phyloP scores from a whole-genome alignment of 2,888 invertebrate genomes.

The Peribatodes rhomboidaria region DNA sequence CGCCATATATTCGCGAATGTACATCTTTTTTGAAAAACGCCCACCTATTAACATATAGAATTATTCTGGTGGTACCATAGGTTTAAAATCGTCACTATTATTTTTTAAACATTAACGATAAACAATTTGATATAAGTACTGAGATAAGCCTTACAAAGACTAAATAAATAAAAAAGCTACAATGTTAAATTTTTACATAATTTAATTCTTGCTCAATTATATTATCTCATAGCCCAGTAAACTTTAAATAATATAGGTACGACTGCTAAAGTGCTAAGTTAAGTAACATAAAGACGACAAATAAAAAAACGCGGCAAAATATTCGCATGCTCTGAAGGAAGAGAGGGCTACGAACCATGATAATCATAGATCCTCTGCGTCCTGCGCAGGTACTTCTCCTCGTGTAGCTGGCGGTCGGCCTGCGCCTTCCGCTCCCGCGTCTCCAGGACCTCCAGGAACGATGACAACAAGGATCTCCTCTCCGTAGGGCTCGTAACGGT shows the following conservation, averaged over 20 bases:
- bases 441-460: conserved; percentile 77
- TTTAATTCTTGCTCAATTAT: no score
- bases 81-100: no score
- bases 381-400: conserved; percentile 77
- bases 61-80: no score
- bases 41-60: no score
- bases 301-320: conserved; percentile 40
- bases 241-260: background rate
- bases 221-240: background rate
- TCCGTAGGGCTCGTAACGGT: conserved; percentile 81
- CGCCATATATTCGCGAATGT: no score
- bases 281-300: no score
- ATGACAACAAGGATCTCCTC: conserved; percentile 78
- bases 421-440: conserved; percentile 73
- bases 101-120: no score
- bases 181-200: no score
- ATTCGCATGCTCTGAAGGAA: background rate
- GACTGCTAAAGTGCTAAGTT: background rate
- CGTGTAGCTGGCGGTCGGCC: conserved; percentile 74
- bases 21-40: no score
- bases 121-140: no score
- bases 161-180: no score
- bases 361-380: conserved; percentile 81
- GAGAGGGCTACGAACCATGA: conserved; percentile 65
- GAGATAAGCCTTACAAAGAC: no score